Evolutionary conservation across 2,113 vertebrate species (phyloP).

Genomic region (Hemichromis elongatus): DNA sequence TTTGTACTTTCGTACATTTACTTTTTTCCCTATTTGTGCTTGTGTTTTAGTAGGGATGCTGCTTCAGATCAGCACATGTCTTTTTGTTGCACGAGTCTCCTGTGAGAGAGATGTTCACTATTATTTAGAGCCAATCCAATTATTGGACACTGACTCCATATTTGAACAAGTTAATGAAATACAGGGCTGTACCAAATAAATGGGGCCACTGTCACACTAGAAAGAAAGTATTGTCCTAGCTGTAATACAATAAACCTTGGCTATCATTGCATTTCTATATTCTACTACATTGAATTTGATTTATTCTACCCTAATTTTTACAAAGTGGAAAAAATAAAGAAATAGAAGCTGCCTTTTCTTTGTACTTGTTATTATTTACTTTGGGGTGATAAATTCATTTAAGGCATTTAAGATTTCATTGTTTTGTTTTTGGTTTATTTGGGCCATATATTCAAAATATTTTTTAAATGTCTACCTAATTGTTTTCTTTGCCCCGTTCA

Average conservation of each 20-base stretch:
- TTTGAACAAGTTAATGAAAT: not conserved
- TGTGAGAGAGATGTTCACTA: not conserved
- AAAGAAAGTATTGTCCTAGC: not conserved
- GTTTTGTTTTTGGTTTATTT: not conserved
- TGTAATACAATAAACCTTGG: not conserved
- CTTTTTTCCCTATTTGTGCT: not conserved
- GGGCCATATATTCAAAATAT: not conserved
- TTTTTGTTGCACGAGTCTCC: not conserved
- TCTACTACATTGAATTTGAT: not conserved
- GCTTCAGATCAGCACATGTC: not conserved
- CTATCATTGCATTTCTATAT: not conserved
- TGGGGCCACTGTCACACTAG: not conserved
- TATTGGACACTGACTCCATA: not conserved
- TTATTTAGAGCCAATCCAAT: not conserved
- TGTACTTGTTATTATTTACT: not conserved
- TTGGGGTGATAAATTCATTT: not conserved
- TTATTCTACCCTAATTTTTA: not conserved
- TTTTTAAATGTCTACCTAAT: not conserved
- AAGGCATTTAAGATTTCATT: not conserved
- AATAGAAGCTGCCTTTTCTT: not conserved
- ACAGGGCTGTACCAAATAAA: accelerated
- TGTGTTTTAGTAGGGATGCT: not conserved
- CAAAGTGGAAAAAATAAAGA: not conserved
- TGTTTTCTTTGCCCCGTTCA: accelerated
- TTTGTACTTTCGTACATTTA: not conserved